Evolutionary conservation across 2,113 vertebrate species (phyloP).

Genomic region (Mesoclemmys tuberculata): DNA sequence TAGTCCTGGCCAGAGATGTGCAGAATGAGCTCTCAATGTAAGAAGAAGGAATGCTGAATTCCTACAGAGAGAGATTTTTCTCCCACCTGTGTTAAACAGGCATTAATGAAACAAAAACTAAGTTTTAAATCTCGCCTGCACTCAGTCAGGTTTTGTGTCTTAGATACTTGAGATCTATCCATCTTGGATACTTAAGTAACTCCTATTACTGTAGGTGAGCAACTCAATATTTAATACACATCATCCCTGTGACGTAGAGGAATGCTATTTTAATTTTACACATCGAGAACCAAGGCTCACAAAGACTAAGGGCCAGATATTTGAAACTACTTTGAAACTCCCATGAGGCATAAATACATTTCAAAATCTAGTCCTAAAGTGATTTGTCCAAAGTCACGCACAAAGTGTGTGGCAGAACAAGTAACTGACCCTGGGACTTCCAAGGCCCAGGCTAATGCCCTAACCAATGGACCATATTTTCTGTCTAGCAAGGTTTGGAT

Average conservation of each 20-base stretch:
- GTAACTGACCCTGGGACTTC: neutral
- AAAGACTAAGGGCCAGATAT: neutral
- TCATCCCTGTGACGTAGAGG: neutral
- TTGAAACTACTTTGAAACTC: neutral
- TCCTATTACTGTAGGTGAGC: neutral
- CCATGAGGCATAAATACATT: neutral
- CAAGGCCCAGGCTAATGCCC: neutral
- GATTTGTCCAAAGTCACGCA: neutral
- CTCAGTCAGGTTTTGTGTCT: neutral
- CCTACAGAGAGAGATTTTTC: neutral
- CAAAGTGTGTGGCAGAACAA: neutral
- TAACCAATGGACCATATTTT: neutral
- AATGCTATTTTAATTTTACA: neutral
- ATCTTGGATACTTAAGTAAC: neutral
- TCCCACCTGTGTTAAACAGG: neutral
- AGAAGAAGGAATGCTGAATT: neutral
- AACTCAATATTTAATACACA: neutral
- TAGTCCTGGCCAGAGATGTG: rapidly evolving
- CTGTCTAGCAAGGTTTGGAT: rapidly evolving
- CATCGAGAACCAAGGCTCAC: neutral
- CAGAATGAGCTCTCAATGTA: neutral
- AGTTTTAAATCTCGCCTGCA: neutral
- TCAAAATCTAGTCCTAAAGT: neutral
- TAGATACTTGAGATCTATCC: neutral
- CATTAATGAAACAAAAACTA: neutral